phyloP scores from a whole-genome alignment of 2,888 invertebrate species.

The Caenorhabditis angaria region DNA sequence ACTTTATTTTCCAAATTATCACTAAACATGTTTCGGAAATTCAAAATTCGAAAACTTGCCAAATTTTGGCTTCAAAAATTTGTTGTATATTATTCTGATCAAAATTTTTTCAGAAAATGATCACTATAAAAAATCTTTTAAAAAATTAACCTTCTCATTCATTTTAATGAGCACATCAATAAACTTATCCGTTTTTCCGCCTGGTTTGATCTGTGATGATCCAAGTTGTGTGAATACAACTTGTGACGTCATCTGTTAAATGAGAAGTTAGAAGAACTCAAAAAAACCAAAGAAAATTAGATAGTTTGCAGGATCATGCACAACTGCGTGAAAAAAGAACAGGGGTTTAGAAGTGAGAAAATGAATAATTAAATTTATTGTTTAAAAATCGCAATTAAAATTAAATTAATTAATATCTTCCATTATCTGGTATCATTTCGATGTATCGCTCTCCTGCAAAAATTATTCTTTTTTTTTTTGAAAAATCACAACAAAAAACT shows the following conservation, averaged over 20 bases:
- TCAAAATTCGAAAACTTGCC: too few relatives aligned
- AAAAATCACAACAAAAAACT: not conserved
- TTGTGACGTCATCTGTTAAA: slow-evolving; percentile 28
- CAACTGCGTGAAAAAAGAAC: not conserved
- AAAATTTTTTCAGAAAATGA: too few relatives aligned
- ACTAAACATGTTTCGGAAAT: too few relatives aligned
- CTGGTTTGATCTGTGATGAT: slow-evolving; percentile 13
- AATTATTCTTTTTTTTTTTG: slow-evolving; percentile 6
- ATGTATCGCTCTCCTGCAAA: slow-evolving; percentile 33
- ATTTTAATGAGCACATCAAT: slow-evolving; percentile 24
- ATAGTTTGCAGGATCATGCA: not conserved
- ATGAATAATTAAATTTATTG: not conserved
- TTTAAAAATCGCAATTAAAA: not conserved
- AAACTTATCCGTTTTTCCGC: slow-evolving; percentile 31
- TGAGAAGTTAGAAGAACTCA: not conserved
- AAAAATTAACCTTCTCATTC: not conserved
- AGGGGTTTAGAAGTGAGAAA: not conserved
- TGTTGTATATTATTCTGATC: too few relatives aligned
- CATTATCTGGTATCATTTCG: slow-evolving; percentile 45
- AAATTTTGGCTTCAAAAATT: too few relatives aligned
- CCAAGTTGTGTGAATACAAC: slow-evolving; percentile 22
- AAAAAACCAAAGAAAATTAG: slow-evolving; percentile 3
- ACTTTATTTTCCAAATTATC: not conserved
- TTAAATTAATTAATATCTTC: slow-evolving; percentile 24
- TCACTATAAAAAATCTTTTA: too few relatives aligned